phyloP scores from a whole-genome alignment of 2,888 invertebrate genomes.

The Antheraea yamamai region DNA sequence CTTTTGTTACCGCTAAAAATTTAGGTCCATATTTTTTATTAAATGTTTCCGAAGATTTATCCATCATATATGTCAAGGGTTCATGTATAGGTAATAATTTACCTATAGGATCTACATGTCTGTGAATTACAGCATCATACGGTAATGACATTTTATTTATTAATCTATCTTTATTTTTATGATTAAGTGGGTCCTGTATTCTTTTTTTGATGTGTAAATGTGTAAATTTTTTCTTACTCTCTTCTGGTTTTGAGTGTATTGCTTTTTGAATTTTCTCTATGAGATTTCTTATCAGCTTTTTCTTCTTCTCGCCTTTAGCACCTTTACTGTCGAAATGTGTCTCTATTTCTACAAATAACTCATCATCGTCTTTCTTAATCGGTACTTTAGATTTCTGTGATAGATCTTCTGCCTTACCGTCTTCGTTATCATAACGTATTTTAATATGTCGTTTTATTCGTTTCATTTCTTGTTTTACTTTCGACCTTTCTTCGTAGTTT shows the following conservation, averaged over 20 bases:
- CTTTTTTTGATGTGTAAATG: conserved; percentile 59
- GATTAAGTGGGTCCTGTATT: conserved; percentile 55
- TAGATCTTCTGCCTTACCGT: conserved; percentile 13
- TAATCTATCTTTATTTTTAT: conserved; percentile 30
- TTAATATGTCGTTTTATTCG: conserved; percentile 62
- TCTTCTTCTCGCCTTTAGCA: conserved; percentile 63
- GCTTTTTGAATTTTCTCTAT: conserved; percentile 71
- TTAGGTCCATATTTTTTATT: conserved; percentile 40
- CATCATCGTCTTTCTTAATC: conserved; percentile 54
- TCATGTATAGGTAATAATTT: conserved; percentile 40
- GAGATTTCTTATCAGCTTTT: conserved; percentile 58
- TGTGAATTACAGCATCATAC: conserved; percentile 37
- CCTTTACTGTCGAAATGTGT: conserved; percentile 71
- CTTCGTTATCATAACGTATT: conserved; percentile 42
- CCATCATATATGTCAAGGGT: conserved; percentile 37
- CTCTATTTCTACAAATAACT: conserved; percentile 73
- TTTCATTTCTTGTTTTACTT: conserved; percentile 35
- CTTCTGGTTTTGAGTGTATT: conserved; percentile 48
- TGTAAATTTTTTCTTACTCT: conserved; percentile 37
- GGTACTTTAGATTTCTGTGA: conserved; percentile 32
- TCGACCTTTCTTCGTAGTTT: conserved; percentile 24
- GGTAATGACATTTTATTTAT: conserved; percentile 40
- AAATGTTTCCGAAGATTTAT: conserved; percentile 44
- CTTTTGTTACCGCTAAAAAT: conserved; percentile 51
- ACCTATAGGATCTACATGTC: conserved; percentile 57